Percentiles rank a stretch among this genome's conserved stretches.
Evolutionary conservation across 2,113 vertebrate genomes (phyloP).

Genomic region (Hemichromis elongatus): DNA sequence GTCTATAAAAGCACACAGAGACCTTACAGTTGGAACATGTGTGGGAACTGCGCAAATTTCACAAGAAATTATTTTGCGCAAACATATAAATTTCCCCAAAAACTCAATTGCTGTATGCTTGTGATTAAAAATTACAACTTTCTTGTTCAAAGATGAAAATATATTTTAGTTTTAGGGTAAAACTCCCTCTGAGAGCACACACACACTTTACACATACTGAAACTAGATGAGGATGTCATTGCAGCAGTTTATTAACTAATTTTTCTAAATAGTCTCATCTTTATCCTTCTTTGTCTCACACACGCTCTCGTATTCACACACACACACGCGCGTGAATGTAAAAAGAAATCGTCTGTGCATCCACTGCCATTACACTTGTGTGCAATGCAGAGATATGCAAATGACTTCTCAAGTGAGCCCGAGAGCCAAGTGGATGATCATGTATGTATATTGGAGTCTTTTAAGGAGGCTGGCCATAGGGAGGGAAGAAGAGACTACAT

Average conservation of each 20-base stretch:
- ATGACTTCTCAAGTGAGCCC: slow-evolving; percentile 32
- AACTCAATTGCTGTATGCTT: neutral
- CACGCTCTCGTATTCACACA: neutral
- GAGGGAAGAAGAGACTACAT: neutral
- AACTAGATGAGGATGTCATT: neutral
- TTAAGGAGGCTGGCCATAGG: neutral
- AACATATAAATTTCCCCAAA: neutral
- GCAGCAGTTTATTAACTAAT: neutral
- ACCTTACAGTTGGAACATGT: neutral
- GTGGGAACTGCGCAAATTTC: neutral
- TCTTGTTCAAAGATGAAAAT: neutral
- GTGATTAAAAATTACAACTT: neutral
- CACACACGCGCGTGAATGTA: neutral
- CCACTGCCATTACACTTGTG: slow-evolving; percentile 20
- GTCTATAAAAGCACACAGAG: neutral
- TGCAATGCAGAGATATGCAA: slow-evolving; percentile 66
- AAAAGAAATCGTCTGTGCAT: neutral
- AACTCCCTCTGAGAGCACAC: neutral
- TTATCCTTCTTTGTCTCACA: neutral
- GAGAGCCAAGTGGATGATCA: slow-evolving; percentile 1
- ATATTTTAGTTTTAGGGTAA: neutral
- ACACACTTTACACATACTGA: neutral
- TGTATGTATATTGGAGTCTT: neutral
- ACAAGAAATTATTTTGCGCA: neutral
- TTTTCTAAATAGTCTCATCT: neutral